Conservation (phyloP, 2,797 vertebrate genomes). For the Myotis vivesi region DNA sequence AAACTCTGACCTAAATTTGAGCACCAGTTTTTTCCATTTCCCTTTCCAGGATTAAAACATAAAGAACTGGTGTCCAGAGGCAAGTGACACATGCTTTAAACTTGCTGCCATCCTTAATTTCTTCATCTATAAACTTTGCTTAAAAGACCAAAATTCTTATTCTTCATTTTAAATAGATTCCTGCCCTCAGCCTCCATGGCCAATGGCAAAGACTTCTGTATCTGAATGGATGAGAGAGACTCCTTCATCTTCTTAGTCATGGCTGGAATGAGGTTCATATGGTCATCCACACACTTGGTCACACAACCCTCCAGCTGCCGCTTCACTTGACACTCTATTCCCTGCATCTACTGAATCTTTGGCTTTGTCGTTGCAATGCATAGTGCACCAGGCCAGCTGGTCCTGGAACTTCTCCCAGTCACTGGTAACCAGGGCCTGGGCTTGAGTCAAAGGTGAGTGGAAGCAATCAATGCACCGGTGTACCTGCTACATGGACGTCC, state of each 20-base stretch:
- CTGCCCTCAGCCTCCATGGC: too few species aligned
- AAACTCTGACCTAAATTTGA: constrained; percentile 33
- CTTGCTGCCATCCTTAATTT: too few species aligned
- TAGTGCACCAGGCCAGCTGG: constrained; percentile 91
- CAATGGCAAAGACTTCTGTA: too few species aligned
- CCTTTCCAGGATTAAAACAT: too few species aligned
- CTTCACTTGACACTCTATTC: constrained; percentile 86
- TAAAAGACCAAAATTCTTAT: too few species aligned
- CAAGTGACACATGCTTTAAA: constrained; percentile 83
- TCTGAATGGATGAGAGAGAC: constrained; percentile 62
- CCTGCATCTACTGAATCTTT: constrained; percentile 92
- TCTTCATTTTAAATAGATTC: too few species aligned
- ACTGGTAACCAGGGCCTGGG: too few species aligned
- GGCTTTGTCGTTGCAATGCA: constrained; percentile 93
- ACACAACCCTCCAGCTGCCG: constrained; percentile 90
- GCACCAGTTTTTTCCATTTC: too few species aligned
- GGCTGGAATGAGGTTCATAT: constrained; percentile 91
- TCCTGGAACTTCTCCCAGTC: constrained; percentile 81
- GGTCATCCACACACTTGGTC: constrained; percentile 91
- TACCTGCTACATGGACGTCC: constrained; percentile 92
- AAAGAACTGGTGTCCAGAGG: too few species aligned
- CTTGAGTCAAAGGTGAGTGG: too few species aligned
- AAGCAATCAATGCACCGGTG: constrained; percentile 94
- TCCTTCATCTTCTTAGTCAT: constrained; percentile 90
- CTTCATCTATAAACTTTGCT: too few species aligned